A percentile compares a stretch with the other conserved stretches of the same genome.
phyloP scores from a whole-genome alignment of 2,113 vertebrate genomes.

The Potamarius usumacintae region DNA sequence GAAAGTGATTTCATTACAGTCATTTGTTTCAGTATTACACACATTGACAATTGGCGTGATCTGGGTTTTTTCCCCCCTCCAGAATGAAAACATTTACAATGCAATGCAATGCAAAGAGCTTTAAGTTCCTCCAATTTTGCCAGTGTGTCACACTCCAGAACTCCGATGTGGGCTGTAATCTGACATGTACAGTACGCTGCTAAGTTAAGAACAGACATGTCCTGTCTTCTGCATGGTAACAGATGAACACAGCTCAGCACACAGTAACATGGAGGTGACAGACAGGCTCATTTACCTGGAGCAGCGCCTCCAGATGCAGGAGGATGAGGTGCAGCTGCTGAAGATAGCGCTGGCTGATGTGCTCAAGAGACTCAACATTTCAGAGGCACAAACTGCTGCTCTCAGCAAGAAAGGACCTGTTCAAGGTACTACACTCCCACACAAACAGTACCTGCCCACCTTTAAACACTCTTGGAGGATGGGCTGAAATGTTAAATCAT shows the following conservation, averaged over 20 bases:
- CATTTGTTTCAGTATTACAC: not conserved
- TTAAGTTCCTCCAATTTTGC: not conserved
- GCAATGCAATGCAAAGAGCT: not conserved
- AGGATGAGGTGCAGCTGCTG: slow-evolving; percentile 95
- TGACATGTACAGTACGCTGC: not conserved
- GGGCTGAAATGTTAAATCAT: not conserved
- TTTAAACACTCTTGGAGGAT: not conserved
- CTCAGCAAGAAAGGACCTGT: slow-evolving; percentile 68
- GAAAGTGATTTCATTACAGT: not conserved
- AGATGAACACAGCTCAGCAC: slow-evolving; percentile 91
- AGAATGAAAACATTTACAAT: not conserved
- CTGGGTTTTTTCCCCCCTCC: not conserved
- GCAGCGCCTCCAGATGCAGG: slow-evolving; percentile 96
- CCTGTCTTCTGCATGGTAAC: slow-evolving; percentile 31
- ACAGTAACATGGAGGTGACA: slow-evolving; percentile 87
- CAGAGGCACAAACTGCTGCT: slow-evolving; percentile 87
- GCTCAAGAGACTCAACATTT: slow-evolving; percentile 89
- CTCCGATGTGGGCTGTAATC: not conserved
- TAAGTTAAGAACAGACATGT: not conserved
- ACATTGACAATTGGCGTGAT: too few relatives aligned
- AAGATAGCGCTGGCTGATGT: slow-evolving; percentile 93
- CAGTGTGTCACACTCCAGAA: not conserved
- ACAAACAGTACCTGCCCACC: not conserved
- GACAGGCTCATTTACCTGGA: slow-evolving; percentile 93
- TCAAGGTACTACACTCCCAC: slow-evolving; percentile 30